phyloP scores from a whole-genome alignment of 2,888 invertebrate species.

The Diaphora mendica region DNA sequence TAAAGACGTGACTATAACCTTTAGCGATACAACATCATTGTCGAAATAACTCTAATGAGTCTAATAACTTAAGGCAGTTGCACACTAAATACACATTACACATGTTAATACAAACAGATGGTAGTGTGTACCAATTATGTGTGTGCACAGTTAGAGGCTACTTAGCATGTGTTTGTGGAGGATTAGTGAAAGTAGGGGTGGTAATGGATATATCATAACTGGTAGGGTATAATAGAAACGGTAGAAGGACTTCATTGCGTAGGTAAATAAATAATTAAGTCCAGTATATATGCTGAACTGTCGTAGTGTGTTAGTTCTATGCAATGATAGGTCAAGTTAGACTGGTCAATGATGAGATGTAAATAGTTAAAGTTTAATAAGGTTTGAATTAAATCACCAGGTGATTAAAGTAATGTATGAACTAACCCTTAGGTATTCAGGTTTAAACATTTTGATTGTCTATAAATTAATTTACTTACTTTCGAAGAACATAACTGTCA shows the following conservation, averaged over 20 bases:
- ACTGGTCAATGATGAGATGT: background rate
- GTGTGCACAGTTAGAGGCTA: conserved; percentile 45
- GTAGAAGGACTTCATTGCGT: background rate
- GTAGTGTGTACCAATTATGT: conserved; percentile 50
- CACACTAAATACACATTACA: conserved; percentile 30
- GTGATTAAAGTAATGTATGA: too few species aligned
- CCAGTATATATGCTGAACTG: background rate
- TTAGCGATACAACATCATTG: background rate
- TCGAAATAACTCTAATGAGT: conserved; percentile 18
- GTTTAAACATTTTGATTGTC: too few species aligned
- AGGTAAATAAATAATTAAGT: too few species aligned
- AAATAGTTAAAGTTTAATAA: background rate
- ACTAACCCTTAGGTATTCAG: too few species aligned
- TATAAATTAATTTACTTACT: too few species aligned
- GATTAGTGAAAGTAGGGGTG: conserved; percentile 32
- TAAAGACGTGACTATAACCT: background rate
- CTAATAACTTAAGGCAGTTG: conserved; percentile 28
- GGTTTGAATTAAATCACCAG: background rate
- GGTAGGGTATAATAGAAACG: background rate
- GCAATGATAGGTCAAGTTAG: background rate
- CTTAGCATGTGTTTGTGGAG: conserved; percentile 38
- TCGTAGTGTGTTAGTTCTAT: background rate
- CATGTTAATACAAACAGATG: conserved; percentile 46
- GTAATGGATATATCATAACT: conserved; percentile 24
- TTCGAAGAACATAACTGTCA: too few species aligned